Base-by-base conservation (phyloP, 2,797 vertebrate species). In the Otolemur crassicaudatus region DNA sequence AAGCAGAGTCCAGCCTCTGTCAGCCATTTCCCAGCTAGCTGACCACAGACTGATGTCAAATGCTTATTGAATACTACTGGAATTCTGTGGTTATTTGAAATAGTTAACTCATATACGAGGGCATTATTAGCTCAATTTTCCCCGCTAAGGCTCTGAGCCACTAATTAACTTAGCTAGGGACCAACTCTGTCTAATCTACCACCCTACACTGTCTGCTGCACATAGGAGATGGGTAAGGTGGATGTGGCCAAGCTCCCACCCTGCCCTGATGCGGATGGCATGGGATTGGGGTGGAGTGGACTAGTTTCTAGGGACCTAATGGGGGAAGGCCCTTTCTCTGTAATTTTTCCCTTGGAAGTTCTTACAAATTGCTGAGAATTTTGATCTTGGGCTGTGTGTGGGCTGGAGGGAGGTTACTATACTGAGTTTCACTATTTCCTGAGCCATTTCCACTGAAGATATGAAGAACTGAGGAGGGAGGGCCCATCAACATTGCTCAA, bases 391-490 rank as follows among this genome's bases (percentile, higher is more conserved):
- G 7, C 0, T 29, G 11, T 7, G n/a, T 84, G 67, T 87, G 86
- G 40, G 1, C n/a, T 60, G 22, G 10, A 67, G 79, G 10, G 61
- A 37, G 9, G 17, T 85, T 87, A 67, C 40, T 73, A 3, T n/a
- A 23, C 83, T 76, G 70, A 79, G 43, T 85, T 80, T 95, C 61
- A 80, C 65, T 80, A 40, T 91, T 90, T 92, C 31, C 27, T 65
- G 25, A 85, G 43, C 73, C 91, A 90, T 87, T 97, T 96, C 91
- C 84, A 93, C 0, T 11, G 83, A 56, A 75, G 29, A 61, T 56
- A 87, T 83, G 90, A 96, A 90, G 69, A 93, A 29, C 22, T 19
- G 19, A 79, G 29, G 23, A 93, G 70, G 80, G 83, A 90, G 87
- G 37, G 43, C 25, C 58, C n/a, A 16, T 91, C 69, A 73, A 37